Evolutionary conservation across 2,113 vertebrate species (phyloP), one percentile per base, ranked within the genome.

Genomic region (Dasyurus viverrinus): DNA sequence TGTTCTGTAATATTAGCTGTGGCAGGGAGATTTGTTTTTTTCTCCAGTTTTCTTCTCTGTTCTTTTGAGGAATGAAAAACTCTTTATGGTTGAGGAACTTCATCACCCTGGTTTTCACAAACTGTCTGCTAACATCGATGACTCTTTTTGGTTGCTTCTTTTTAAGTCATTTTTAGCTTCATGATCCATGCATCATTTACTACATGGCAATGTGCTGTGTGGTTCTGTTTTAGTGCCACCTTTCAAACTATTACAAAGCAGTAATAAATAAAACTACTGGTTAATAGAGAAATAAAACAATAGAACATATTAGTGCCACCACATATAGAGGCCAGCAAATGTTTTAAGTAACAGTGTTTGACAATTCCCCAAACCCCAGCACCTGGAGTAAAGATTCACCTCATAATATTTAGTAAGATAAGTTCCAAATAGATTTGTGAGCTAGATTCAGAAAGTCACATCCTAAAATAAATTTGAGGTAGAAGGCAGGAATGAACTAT

Each of bases 151-250:
- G 57, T 60, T 60, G 27, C 36, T 76, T 76, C 60, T n/a, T 76
- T 76, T 76, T 2, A 76, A 14, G 10, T 76, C 12, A 1, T n/a
- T 68, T 68, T 68, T 4, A 60, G 57, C 57, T 30, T 30, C 1
- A 30, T 60, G 27, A 68, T 76, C 0, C 36, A 19, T n/a, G 30
- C 4, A 11, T 14, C 14, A 7, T 14, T 7, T 26, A 3, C 54
- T 26, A 7, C 8, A n/a, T 0, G 14, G 4, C 1, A 5, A n/a
- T n/a, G 30, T 76, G 14, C 1, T 76, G 1, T 76, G n/a, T 10
- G 36, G 30, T 76, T 76, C 60, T 76, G 36, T 68, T 2, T 19
- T 76, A 19, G 4, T n/a, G 36, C 11, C 11, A 76, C 14, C n/a
- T 76, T 36, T n/a, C 60, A 68, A 68, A 36, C 30, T 68, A 68